Percentiles rank a stretch among this genome's conserved stretches.
These are phyloP conservation scores for Corythoichthys haematopterus DNA, from an alignment of 2,113 vertebrate species.

Conservation along the genomic window DNA sequence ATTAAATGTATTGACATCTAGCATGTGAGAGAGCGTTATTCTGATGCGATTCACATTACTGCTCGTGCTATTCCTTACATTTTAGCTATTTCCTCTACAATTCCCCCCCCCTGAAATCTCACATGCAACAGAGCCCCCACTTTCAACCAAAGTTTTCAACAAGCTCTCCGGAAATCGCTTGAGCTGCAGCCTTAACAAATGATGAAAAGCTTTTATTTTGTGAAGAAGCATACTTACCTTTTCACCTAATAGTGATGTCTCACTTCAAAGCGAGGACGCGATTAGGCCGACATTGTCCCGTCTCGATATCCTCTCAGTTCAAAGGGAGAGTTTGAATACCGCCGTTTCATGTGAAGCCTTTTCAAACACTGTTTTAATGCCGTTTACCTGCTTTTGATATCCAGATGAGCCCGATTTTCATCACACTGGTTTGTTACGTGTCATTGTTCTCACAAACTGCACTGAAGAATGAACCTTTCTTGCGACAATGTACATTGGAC, in stretches of 20 bases:
- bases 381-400: slow-evolving; percentile 67
- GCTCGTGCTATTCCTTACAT: slow-evolving; percentile 61
- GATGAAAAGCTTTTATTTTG: slow-evolving; percentile 74
- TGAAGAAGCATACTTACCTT: slow-evolving; percentile 70
- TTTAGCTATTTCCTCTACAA: slow-evolving; percentile 54
- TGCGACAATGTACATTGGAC: slow-evolving; percentile 1
- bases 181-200: slow-evolving; percentile 59
- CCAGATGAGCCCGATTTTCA: slow-evolving; percentile 50
- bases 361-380: slow-evolving; percentile 71
- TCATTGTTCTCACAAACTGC: slow-evolving; percentile 12
- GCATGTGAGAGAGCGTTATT: slow-evolving; percentile 48
- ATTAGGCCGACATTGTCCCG: slow-evolving; percentile 77
- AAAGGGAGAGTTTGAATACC: slow-evolving; percentile 76
- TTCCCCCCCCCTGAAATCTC: not conserved
- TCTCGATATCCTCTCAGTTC: slow-evolving; percentile 76
- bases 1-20: slow-evolving; percentile 71
- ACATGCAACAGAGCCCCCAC: not conserved
- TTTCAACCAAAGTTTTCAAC: slow-evolving; percentile 53
- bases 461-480: slow-evolving; percentile 24
- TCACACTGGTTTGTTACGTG: slow-evolving; percentile 24
- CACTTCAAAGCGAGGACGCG: slow-evolving; percentile 74
- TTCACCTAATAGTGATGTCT: slow-evolving; percentile 76
- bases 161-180: slow-evolving; percentile 63
- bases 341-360: slow-evolving; percentile 69
- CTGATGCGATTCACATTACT: slow-evolving; percentile 69